Evolutionary conservation across 2,888 invertebrate species (phyloP), one percentile per base, ranked within the genome.

Genomic region (Vanessa cardui): DNA sequence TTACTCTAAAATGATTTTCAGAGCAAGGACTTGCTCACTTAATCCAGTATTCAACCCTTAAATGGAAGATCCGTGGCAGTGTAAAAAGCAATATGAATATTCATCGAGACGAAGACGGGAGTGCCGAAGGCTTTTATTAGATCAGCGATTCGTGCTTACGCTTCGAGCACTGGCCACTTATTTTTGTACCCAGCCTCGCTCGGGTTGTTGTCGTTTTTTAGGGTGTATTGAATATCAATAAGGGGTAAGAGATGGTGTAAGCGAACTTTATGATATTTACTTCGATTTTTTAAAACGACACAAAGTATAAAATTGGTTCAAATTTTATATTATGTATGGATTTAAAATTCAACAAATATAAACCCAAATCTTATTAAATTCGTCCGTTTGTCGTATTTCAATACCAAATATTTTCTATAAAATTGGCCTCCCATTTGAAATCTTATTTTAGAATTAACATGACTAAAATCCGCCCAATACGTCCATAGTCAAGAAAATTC

Each of bases 81-180:
- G 74, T 74, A 76, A 76, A 77, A 79, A 77, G 74, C 74, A 62
- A 68, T 64, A 75, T 79, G 79, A 79, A 79, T 79, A 79, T 79
- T 79, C 79, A 79, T 75, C 47, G 69, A 52, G 63, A 67, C 65
- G 64, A 52, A 61, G 72, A 66, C 54, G 62, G 61, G 52, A 47
- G 66, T 68, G n/a, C 45, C 18, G 67, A 62, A 69, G 70, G 71
- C 74, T 76, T 74, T 76, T 74, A 76, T 76, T 77, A 75, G 77
- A 75, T 77, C 73, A 74, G 72, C 70, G 69, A 63, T 68, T 73
- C 70, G 70, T 71, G 73, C 74, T 66, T 54, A 69, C 63, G 49
- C 54, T 46, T 18, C 64, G 46, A 62, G 62, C 45, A 26, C 58
- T 45, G 50, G 52, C 62, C 64, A 66, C 69, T 67, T 64, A 49